Evolutionary conservation across 2,797 vertebrate species (phyloP).

Genomic region (Muscicapa striata): DNA sequence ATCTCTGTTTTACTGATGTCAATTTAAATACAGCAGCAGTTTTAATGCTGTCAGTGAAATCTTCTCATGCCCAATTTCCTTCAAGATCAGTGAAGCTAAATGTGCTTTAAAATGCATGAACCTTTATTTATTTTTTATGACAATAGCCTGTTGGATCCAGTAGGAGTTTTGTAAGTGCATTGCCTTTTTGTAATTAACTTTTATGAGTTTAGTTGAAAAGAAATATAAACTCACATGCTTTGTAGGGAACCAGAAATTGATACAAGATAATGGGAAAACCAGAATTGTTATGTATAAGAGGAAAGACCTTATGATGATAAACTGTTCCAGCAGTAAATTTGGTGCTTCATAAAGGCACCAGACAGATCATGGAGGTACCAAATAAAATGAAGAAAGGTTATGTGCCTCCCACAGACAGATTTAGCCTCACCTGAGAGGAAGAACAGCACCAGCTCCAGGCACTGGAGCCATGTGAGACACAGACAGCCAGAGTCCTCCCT

Average conservation of each 20-base stretch:
- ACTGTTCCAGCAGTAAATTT: neutral
- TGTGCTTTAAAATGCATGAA: slow-evolving; percentile 30
- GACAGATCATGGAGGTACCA: neutral
- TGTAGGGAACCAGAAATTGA: neutral
- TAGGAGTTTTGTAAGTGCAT: neutral
- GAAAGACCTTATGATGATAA: neutral
- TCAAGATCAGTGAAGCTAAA: slow-evolving; percentile 35
- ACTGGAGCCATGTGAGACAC: neutral
- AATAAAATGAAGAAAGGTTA: neutral
- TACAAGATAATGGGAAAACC: neutral
- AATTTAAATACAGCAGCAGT: neutral
- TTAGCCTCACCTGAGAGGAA: neutral
- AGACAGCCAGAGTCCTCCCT: neutral
- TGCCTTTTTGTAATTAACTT: neutral
- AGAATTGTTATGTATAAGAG: neutral
- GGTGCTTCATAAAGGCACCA: neutral
- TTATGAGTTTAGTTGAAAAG: neutral
- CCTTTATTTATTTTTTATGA: slow-evolving; percentile 28
- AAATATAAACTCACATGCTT: neutral
- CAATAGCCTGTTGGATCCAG: neutral
- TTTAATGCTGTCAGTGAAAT: slow-evolving; percentile 1
- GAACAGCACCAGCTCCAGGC: neutral
- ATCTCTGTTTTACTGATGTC: neutral
- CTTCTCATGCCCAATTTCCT: slow-evolving; percentile 31
- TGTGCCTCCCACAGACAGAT: neutral